Conservation (phyloP, 2,113 vertebrate genomes). For the Urocynchramus pylzowi region DNA sequence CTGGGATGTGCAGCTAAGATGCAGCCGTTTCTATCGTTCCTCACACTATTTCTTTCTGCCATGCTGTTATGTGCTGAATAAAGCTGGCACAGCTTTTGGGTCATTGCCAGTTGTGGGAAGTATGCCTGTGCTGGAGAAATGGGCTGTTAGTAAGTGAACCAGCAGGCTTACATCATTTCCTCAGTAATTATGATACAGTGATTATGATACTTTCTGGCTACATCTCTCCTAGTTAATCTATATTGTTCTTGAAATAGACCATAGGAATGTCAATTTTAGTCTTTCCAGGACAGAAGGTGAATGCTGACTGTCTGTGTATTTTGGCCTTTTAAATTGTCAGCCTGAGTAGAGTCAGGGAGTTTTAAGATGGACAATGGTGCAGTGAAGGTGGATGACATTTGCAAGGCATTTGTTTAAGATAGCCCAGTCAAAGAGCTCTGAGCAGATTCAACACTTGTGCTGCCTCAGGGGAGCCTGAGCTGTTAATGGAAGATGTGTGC, state of each 20-base stretch:
- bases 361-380: not conserved
- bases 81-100: not conserved
- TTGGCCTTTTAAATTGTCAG: not conserved
- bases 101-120: not conserved
- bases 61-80: not conserved
- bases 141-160: not conserved
- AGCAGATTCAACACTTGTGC: not conserved
- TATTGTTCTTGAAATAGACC: not conserved
- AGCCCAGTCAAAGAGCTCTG: not conserved
- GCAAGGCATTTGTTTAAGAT: not conserved
- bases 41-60: not conserved
- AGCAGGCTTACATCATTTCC: constrained; percentile 1
- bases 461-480: not conserved
- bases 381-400: not conserved
- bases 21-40: not conserved
- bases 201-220: not conserved
- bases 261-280: not conserved
- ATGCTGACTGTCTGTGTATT: not conserved
- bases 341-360: not conserved
- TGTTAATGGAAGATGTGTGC: not conserved
- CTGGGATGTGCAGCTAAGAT: not conserved
- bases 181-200: not conserved
- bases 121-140: not conserved
- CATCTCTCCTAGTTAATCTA: not conserved
- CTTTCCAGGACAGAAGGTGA: not conserved